These are phyloP conservation scores for Copidosoma aretas DNA, from an alignment of 2,888 invertebrate species.

Conservation along the genomic window DNA sequence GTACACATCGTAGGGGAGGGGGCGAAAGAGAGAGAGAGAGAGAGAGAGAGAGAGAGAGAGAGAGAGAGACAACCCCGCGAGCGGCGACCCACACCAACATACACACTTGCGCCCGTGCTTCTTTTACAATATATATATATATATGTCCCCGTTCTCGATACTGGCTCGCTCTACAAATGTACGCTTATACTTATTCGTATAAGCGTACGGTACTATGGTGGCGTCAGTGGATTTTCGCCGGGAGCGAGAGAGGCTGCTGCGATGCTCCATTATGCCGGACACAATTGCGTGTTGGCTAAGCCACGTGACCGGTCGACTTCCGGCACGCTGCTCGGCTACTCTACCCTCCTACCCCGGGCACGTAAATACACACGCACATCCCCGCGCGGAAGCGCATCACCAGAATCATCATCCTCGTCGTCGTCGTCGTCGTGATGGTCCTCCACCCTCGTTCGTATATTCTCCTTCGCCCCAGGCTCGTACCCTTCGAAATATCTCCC, in stretches of 20 bases:
- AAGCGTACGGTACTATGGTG: too few species aligned
- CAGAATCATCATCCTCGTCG: constrained; percentile 22
- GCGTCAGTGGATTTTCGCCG: not conserved
- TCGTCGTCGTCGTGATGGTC: too few species aligned
- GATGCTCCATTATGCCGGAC: constrained; percentile 61
- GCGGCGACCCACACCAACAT: constrained; percentile 26
- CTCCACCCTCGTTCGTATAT: not conserved
- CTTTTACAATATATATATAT: constrained; percentile 29
- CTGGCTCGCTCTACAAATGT: constrained; percentile 27
- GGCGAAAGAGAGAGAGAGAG: not conserved
- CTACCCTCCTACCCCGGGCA: not conserved
- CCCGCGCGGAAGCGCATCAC: constrained; percentile 38
- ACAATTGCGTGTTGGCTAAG: constrained; percentile 63
- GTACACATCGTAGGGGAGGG: too few species aligned
- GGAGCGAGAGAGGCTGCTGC: constrained; percentile 21
- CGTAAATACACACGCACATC: constrained; percentile 16
- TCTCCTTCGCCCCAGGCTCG: constrained; percentile 13
- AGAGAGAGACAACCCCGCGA: constrained; percentile 29
- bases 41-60: not conserved
- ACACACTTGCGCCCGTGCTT: constrained; percentile 4
- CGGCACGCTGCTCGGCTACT: constrained; percentile 43
- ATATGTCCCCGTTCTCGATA: constrained; percentile 15
- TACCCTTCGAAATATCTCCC: constrained; percentile 10
- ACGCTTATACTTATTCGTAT: not conserved
- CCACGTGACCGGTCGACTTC: constrained; percentile 62